Evolutionary conservation across 2,888 invertebrate genomes (phyloP), one percentile per base, ranked within the genome.

Genomic region (Escarpia spicata): DNA sequence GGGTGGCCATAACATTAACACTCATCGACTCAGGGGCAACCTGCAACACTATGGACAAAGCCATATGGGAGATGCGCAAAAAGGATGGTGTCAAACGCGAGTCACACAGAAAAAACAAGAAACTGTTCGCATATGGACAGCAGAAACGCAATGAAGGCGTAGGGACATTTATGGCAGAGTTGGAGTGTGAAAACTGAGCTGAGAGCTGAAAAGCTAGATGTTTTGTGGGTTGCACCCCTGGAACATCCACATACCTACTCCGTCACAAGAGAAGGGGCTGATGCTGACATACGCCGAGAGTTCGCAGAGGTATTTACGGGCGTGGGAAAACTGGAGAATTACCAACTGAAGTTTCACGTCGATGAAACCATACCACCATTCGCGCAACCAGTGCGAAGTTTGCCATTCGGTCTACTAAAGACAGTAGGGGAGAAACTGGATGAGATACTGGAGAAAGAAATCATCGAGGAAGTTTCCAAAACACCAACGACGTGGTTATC

Each of bases 401-500:
- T 60, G 60, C 26, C 19, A 60, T 60, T 44, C 31, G 52, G 43
- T 90, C 9, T 94, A 90, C 58, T 93, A 44, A 91, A 93, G 19
- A 93, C 92, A 91, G 91, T 93, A 19, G 92, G 92, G 19, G 89
- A 43, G 15, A 93, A 93, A 89, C 58, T 93, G 19, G 90, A 93
- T n/a, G 94, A 94, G 44, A 90, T 93, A 8, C 91, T 93, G 52
- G 91, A 43, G n/a, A 15, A 93, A 43, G 93, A 94, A 91, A 93
- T 94, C n/a, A 94, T 92, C 26, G 93, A 94, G 60, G 93, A 52
- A 43, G 93, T 93, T 9, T 43, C 90, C 19, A 92, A 93, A 19
- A 92, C 91, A 19, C 93, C 93, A 43, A 93, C 93, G 44, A 37
- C 93, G 26, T 94, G 93, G 92, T 93, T 93, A 10, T 92, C 91